Base-by-base conservation (phyloP, 2,797 vertebrate genomes). In the Schizopygopsis malacanthus region DNA sequence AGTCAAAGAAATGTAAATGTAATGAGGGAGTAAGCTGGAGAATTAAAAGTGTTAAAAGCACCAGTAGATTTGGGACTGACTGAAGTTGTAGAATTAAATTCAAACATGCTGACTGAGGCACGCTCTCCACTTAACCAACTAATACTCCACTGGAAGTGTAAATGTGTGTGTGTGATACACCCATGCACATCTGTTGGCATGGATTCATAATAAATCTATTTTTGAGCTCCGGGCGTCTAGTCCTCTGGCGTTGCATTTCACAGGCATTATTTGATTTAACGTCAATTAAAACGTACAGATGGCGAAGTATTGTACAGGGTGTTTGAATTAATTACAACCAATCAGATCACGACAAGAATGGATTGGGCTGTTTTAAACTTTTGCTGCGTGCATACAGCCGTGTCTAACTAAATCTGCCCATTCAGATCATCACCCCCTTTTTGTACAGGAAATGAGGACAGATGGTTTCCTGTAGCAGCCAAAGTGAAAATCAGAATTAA, bases 21-120 rank as follows among this genome's bases (percentile, higher is more conserved):
- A 91, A 89, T 91, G 85, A 91, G 72, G 90, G 85, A 92, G 85
- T 89, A 91, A 92, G 89, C 89, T 84, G 90, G 90, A 81, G 89
- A 84, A 91, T 93, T 90, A 93, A 87, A 90, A 83, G 88, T 92
- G 86, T 90, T 89, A 88, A 92, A 92, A 63, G 52, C 59, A 87
- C 39, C 45, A 85, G 82, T 88, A 59, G 28, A 89, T 89, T 87
- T 54, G 88, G 83, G 81, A 89, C 47, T 70, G 83, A 39, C 41
- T 52, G 54, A 54, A 84, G 61, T 22, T 20, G 33, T 43, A 25
- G 18, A 72, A 85, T 79, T 71, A 79, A 72, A 54, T 54, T 85
- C 18, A 33, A 20, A 80, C 69, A 83, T 82, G 69, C 79, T 56
- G 73, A 79, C 52, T 25, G 83, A 82, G 50, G 28, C 56, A 50